These are phyloP conservation scores for Meloidogyne chitwoodi DNA, from an alignment of 1,140 invertebrate species.

Conservation along the genomic window DNA sequence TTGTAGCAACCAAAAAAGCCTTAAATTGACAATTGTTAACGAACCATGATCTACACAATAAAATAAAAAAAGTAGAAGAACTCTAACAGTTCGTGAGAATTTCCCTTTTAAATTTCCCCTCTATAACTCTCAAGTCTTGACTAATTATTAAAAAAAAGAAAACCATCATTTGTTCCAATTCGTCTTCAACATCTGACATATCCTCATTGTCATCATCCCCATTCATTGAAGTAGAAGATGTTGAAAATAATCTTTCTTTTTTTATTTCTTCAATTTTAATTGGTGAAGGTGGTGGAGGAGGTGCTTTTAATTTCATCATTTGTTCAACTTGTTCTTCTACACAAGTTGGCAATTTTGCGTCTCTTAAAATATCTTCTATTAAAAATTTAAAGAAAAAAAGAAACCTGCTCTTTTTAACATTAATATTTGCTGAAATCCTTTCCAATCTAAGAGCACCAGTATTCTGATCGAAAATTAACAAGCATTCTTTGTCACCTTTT, in stretches of 20 bases:
- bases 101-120: too few relatives aligned
- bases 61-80: too few relatives aligned
- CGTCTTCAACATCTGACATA: conserved; percentile 2
- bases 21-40: too few relatives aligned
- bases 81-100: too few relatives aligned
- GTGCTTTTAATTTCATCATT: neutral
- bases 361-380: conserved; percentile 4
- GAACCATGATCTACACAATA: too few relatives aligned
- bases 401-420: conserved; percentile 21
- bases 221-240: conserved; percentile 5
- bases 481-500: conserved; percentile 20
- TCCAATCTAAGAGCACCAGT: conserved; percentile 9
- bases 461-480: conserved; percentile 5
- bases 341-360: neutral
- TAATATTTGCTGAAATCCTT: conserved; percentile 11
- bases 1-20: too few relatives aligned
- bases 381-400: neutral
- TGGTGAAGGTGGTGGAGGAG: neutral
- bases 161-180: conserved; percentile 23
- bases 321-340: neutral
- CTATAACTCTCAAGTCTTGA: too few relatives aligned
- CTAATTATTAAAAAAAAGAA: neutral
- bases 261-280: neutral
- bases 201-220: conserved; percentile 11
- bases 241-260: conserved; percentile 13